Conservation (phyloP, 1,140 invertebrate genomes). For the Harlomillsia oculata region DNA sequence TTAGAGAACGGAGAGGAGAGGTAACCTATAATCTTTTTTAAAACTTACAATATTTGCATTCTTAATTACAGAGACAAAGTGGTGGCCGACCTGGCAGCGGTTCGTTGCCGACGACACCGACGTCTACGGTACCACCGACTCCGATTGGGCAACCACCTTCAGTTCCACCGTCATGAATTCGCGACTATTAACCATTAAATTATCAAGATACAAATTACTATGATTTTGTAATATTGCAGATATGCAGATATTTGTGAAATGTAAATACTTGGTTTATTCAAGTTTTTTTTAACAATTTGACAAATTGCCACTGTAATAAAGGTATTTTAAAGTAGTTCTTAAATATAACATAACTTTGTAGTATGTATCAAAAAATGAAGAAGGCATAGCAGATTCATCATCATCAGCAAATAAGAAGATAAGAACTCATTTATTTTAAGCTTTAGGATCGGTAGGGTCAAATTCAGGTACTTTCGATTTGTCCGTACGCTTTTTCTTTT, state of each 20-base stretch:
- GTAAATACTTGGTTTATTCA: not conserved
- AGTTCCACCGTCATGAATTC: too few relatives aligned
- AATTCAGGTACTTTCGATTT: too few relatives aligned
- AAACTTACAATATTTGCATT: not conserved
- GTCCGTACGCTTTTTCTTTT: too few relatives aligned
- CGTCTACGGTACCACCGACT: conserved; percentile 4
- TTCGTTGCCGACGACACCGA: conserved; percentile 11
- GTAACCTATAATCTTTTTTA: not conserved
- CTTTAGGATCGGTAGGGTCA: too few relatives aligned
- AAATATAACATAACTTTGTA: not conserved
- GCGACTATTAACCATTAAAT: too few relatives aligned
- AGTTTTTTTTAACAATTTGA: not conserved
- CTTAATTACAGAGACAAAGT: conserved; percentile 15
- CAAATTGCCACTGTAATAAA: not conserved
- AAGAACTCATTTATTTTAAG: too few relatives aligned
- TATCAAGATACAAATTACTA: too few relatives aligned
- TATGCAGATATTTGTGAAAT: not conserved
- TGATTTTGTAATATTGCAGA: too few relatives aligned
- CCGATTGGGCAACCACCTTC: not conserved
- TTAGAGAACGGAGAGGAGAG: not conserved
- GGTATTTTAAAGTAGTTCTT: not conserved
- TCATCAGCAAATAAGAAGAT: too few relatives aligned
- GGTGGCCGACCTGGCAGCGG: conserved; percentile 4
- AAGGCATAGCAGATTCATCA: too few relatives aligned
- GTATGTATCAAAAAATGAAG: too few relatives aligned